Conservation (phyloP, 2,113 vertebrate species). For the Crotophaga sulcirostris region DNA sequence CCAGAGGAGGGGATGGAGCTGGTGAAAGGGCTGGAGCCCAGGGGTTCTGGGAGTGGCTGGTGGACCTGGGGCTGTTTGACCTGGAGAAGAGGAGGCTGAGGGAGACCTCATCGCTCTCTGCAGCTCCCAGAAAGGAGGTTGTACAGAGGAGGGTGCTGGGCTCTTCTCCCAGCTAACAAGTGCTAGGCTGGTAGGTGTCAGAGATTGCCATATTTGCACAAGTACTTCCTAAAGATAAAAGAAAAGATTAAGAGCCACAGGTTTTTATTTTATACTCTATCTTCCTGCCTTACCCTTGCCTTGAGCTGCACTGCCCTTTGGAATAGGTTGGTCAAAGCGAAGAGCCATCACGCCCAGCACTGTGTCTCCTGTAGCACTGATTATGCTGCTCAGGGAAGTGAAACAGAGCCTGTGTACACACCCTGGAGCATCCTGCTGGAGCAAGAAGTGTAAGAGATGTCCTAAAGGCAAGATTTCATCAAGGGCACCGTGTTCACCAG, state of each 20-base stretch:
- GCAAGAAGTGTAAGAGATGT: background rate
- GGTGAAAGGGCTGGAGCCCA: too few species aligned
- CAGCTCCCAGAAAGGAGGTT: too few species aligned
- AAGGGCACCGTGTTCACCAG: background rate
- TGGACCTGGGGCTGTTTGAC: too few species aligned
- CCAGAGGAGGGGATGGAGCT: too few species aligned
- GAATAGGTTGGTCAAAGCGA: background rate
- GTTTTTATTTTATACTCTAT: background rate
- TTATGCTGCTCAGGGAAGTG: background rate
- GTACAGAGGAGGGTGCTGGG: too few species aligned
- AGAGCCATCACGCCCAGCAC: background rate
- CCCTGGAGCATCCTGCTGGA: background rate
- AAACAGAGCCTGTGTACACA: fast-evolving
- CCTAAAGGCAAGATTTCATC: background rate
- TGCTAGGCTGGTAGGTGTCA: background rate
- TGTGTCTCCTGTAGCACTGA: background rate
- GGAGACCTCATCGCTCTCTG: too few species aligned
- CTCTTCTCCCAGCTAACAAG: too few species aligned
- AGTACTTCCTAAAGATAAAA: background rate
- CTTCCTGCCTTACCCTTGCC: background rate
- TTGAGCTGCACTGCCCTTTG: fast-evolving
- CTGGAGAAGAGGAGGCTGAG: too few species aligned
- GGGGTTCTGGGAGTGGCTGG: too few species aligned
- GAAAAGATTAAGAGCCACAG: fast-evolving
- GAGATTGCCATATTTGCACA: background rate